Evolutionary conservation across 2,113 vertebrate genomes (phyloP), one percentile per base, ranked within the genome.

Genomic region (Paralichthys olivaceus): DNA sequence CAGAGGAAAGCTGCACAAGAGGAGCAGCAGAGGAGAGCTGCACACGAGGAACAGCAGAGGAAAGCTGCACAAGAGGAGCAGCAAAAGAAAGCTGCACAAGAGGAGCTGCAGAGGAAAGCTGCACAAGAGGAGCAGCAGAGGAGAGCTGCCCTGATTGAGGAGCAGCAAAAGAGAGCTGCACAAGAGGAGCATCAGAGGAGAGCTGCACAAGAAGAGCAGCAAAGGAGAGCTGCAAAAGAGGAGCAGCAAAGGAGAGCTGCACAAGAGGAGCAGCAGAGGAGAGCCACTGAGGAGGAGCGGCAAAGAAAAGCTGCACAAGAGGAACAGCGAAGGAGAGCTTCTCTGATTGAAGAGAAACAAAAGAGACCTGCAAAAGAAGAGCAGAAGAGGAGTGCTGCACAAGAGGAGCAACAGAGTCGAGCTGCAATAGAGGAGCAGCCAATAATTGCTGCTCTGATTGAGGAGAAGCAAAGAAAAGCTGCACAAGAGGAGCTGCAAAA

Each of bases 41-140:
- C 13, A 0, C 17, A 29, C 2, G 62, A 73, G 12, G 51, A 76
- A 11, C 63, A 78, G 8, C 58, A 78, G 0, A 72, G 43, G 1
- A 81, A 9, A 66, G 75, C 49, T 19, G 28, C 28, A 7, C 7
- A 37, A 11, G 62, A 60, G 11, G 82, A 85, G 20, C 65, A 68
- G 37, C 17, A 34, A 1, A 56, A 29, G 34, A 74, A 23, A 74
- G 75, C 13, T 43, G 60, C 19, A 5, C 25, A 37, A 9, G 53
- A 49, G 3, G 59, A 69, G 22, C 49, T 72, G 14, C 45, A 45
- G 5, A 29, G 32, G 32, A 32, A 7, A 32, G 32, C 7, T 32
- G 5, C 32, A 45, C 11, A 47, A 14, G 28, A 73, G 34, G 47
- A 78, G 19, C 54, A 57, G 34, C 7, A 37, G 2, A 37, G 34